phyloP scores from a whole-genome alignment of 1,140 invertebrate species.

The Drosophila nikananu region DNA sequence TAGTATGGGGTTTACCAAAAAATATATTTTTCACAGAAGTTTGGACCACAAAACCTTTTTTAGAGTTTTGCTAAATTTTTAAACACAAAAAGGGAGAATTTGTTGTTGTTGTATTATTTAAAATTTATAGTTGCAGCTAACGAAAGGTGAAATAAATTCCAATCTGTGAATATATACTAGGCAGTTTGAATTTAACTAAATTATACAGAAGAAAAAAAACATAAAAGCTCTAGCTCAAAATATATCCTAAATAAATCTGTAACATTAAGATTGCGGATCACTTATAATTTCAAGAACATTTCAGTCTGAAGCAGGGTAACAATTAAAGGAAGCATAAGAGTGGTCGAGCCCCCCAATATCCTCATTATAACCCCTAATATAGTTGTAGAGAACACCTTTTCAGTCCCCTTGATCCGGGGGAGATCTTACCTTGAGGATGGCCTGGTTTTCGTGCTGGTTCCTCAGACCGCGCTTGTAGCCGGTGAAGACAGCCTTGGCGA shows the following conservation, averaged over 20 bases:
- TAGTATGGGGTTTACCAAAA: neutral
- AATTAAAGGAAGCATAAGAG: no score
- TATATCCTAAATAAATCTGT: neutral
- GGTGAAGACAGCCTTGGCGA: slow-evolving; percentile 98
- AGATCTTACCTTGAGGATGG: slow-evolving; percentile 92
- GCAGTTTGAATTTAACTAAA: neutral
- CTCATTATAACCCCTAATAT: no score
- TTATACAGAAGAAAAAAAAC: neutral
- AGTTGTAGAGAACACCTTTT: no score
- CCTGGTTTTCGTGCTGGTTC: slow-evolving; percentile 99
- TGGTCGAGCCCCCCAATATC: no score
- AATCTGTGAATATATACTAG: neutral
- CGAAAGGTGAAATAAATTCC: neutral
- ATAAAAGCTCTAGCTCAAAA: neutral
- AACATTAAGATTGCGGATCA: neutral
- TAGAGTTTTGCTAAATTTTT: neutral
- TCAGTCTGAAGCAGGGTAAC: neutral
- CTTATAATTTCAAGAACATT: neutral
- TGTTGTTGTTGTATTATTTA: neutral
- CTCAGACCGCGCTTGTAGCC: slow-evolving; percentile 98
- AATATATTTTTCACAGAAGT: neutral
- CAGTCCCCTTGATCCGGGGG: no score
- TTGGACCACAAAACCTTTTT: neutral
- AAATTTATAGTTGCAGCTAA: neutral
- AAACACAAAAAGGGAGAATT: no score